These are phyloP conservation scores for Myotis planiceps DNA, from an alignment of 2,797 vertebrate species.

Conservation along the genomic window DNA sequence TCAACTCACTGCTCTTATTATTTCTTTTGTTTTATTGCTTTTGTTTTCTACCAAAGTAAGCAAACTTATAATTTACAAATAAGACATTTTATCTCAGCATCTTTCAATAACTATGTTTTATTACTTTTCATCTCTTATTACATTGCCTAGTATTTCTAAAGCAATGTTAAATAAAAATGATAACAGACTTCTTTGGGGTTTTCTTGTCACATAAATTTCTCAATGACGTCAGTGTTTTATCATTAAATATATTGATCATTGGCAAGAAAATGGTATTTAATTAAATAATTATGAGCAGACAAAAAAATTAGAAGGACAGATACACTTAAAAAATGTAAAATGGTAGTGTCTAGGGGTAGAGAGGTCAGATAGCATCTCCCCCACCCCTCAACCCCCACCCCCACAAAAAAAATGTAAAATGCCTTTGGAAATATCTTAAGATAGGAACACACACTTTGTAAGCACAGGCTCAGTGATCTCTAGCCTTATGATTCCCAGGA, in stretches of 20 bases:
- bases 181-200: not conserved
- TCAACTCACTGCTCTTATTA: not conserved
- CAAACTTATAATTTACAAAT: not conserved
- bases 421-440: slow-evolving; percentile 8
- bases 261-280: not conserved
- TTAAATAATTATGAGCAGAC: not conserved
- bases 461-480: not conserved
- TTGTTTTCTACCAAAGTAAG: not conserved
- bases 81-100: not conserved
- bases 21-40: not conserved
- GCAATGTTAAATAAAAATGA: not conserved
- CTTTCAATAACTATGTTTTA: not conserved
- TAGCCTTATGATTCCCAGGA: not conserved
- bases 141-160: not conserved
- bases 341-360: no score
- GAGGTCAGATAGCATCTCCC: no score
- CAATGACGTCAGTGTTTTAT: not conserved
- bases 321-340: not conserved
- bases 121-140: slow-evolving; percentile 1
- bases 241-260: not conserved
- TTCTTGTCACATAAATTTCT: not conserved
- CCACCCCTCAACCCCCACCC: no score
- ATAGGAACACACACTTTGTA: not conserved
- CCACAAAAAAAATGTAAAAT: not conserved
- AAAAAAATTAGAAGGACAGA: not conserved